Evolutionary conservation across 2,797 vertebrate species (phyloP).

Genomic region (Labeo calbasu): DNA sequence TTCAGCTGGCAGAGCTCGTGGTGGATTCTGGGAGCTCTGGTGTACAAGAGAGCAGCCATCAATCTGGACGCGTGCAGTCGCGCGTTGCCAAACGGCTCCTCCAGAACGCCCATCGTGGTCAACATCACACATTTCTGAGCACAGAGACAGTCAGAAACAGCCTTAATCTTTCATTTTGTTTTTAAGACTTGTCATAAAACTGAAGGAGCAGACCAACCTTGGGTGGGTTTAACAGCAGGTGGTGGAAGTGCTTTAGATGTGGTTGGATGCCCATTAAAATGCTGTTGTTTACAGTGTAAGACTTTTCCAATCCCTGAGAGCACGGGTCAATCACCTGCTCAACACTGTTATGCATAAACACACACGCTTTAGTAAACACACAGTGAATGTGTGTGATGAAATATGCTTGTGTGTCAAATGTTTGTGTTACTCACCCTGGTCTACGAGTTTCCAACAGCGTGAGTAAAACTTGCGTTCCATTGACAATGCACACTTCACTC

Average conservation of each 20-base stretch:
- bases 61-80: slow-evolving; percentile 91
- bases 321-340: slow-evolving; percentile 89
- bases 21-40: slow-evolving; percentile 87
- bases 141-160: neutral
- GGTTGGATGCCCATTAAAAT: slow-evolving; percentile 90
- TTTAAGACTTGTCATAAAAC: neutral
- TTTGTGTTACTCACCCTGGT: slow-evolving; percentile 82
- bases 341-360: slow-evolving; percentile 76
- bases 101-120: slow-evolving; percentile 91
- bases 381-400: slow-evolving; percentile 49
- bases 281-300: slow-evolving; percentile 88
- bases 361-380: neutral
- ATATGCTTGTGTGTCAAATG: neutral
- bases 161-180: neutral
- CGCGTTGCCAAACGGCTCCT: slow-evolving; percentile 94
- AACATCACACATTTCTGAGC: slow-evolving; percentile 89
- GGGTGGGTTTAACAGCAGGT: slow-evolving; percentile 90
- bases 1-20: slow-evolving; percentile 90
- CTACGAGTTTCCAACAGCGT: slow-evolving; percentile 91
- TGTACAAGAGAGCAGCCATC: slow-evolving; percentile 90
- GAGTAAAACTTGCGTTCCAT: slow-evolving; percentile 92
- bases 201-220: slow-evolving; percentile 78
- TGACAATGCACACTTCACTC: slow-evolving; percentile 89
- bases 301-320: slow-evolving; percentile 92
- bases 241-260: slow-evolving; percentile 92